Evolutionary conservation across 2,797 vertebrate species (phyloP), one percentile per base, ranked within the genome.

Genomic region (Amblyraja radiata): DNA sequence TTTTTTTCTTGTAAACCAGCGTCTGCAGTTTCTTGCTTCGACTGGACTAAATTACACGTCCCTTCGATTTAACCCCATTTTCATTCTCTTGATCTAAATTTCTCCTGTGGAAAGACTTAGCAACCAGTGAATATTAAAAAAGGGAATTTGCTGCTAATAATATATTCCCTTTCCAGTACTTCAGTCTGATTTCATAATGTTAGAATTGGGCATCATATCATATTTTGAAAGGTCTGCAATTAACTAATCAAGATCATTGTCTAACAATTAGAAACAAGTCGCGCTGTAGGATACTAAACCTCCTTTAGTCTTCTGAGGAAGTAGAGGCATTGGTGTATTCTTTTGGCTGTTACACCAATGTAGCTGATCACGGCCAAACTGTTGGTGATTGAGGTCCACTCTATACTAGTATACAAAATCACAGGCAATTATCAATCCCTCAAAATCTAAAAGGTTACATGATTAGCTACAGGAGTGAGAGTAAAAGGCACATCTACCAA

Each of bases 361-460:
- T 6, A 54, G 46, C 46, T 54, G 46, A 54, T 54, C 46, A 54
- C 6, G 46, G 46, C 46, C 46, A 54, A 54, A 54, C 6, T 54
- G 46, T 54, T 54, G 5, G 46, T 54, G 46, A 54, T 54, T 21
- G n/a, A 63, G 18, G 14, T 1, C 84, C 36, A 68, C 11, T 32
- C 28, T 18, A 7, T 8, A 16, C 61, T 68, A 32, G 68, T 88
- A 36, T 88, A 11, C 16, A 11, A 68, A 88, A 68, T 6, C 10
- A 14, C 63, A 88, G n/a, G 32, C 84, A 88, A 86, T n/a, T 65
- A 63, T 63, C 83, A 86, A 68, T 88, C 36, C n/a, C n/a, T 65
- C n/a, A 68, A 84, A n/a, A 58, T 61, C 54, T 61, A 61, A 68
- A 36, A 65, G n/a, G 25, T 14, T 28, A 28, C 58, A 32, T 6